Percentiles rank a stretch among this genome's conserved stretches.
phyloP scores from a whole-genome alignment of 2,113 vertebrate species.

The Myocastor coypus region DNA sequence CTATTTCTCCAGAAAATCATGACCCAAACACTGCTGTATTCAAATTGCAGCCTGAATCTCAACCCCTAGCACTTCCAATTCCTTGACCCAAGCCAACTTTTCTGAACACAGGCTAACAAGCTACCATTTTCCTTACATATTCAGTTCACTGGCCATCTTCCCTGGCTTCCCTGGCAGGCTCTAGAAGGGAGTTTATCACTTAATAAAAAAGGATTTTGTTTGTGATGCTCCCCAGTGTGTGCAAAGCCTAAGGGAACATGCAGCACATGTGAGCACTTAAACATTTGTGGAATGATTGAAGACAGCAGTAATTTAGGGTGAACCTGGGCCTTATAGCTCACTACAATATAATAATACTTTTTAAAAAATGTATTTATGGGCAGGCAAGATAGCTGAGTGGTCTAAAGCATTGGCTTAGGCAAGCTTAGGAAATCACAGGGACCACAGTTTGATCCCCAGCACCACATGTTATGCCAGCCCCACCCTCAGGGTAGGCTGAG shows the following conservation, averaged over 20 bases:
- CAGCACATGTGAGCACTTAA: background rate
- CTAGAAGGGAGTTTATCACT: background rate
- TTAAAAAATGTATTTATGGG: no score
- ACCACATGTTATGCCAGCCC: no score
- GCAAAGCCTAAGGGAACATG: background rate
- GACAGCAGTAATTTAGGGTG: background rate
- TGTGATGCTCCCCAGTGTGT: background rate
- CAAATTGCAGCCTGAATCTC: background rate
- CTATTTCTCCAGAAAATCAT: background rate
- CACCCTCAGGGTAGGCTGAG: no score
- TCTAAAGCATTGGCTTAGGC: no score
- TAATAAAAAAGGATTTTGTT: background rate
- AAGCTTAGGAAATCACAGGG: no score
- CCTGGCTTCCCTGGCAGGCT: background rate
- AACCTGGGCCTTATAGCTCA: background rate
- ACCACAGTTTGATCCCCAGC: no score
- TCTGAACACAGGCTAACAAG: background rate
- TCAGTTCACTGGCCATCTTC: background rate
- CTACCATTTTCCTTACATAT: background rate
- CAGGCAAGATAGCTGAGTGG: no score
- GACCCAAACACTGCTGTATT: background rate
- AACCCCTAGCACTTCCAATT: background rate
- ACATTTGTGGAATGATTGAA: background rate
- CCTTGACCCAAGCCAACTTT: background rate
- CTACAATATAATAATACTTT: background rate